Evolutionary conservation across 2,888 invertebrate species (phyloP), one percentile per base, ranked within the genome.

Genomic region (Spilarctia lutea): DNA sequence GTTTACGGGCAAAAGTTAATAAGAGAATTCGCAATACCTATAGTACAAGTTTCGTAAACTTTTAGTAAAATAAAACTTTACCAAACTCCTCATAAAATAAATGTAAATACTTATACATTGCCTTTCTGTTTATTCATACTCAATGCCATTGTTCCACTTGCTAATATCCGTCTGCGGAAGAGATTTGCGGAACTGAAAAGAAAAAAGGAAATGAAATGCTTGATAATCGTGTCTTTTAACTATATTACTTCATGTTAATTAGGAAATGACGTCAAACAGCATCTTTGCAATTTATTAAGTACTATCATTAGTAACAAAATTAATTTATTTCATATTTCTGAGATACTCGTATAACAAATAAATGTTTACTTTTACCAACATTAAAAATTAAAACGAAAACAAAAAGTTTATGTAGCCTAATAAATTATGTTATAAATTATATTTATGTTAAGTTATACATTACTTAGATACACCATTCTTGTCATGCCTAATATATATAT

Each of bases 151-250:
- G 86, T 83, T 83, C 79, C 72, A 68, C 73, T 77, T 86, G 83
- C 85, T 84, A 87, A 86, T 87, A 87, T 87, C 87, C 85, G 86
- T 71, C 79, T 70, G 71, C 74, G 79, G 83, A 79, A 80, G 79
- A 79, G 78, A 72, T 78, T 42, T 71, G 78, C 71, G 78, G 75
- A 77, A 82, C 81, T 80, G 83, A 84, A 85, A 78, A 80, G 79
- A 86, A 82, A 77, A 75, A 79, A 80, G 81, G 79, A 86, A 86
- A 82, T 85, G 75, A 60, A 83, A 79, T 81, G 71, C 76, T 76
- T 76, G 52, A 81, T 81, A 78, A 78, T 79, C 84, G 78, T 74
- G 73, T 73, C 72, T 75, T 75, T 70, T 68, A 72, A 74, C 68
- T 63, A 74, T 60, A 65, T 71, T 75, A 75, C 52, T 71, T 48